These are phyloP conservation scores for Lumbricus terrestris DNA, from an alignment of 2,888 invertebrate genomes.

Conservation along the genomic window DNA sequence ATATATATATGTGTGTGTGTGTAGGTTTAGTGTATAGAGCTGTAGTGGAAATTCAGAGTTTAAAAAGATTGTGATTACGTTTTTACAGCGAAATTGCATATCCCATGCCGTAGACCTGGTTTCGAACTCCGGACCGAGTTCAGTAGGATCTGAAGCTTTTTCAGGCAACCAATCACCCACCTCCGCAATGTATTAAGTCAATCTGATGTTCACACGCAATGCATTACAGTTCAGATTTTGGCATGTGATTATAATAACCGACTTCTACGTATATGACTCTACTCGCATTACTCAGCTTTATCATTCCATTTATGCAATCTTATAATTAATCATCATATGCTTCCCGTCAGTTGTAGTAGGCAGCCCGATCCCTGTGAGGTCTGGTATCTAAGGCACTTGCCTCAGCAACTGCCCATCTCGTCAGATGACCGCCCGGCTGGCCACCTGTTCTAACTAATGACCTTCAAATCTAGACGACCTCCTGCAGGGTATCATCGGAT, in stretches of 20 bases:
- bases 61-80: too few species aligned
- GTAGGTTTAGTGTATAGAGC: too few species aligned
- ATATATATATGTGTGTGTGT: too few species aligned
- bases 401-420: neutral
- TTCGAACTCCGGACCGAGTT: neutral
- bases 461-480: neutral
- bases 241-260: too few species aligned
- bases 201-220: neutral
- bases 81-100: neutral
- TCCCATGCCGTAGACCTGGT: neutral
- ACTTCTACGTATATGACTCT: neutral
- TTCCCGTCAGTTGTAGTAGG: too few species aligned
- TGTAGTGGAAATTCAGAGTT: too few species aligned
- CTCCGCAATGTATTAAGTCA: neutral
- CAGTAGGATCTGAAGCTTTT: too few species aligned
- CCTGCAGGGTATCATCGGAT: neutral
- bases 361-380: neutral
- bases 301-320: neutral
- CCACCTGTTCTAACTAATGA: neutral
- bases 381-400: constrained; percentile 3
- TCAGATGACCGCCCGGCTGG: too few species aligned
- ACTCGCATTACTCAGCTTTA: neutral
- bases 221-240: neutral
- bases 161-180: neutral
- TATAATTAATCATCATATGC: neutral